Conservation (phyloP, 2,888 invertebrate species). For the Syrista parreyssii region DNA sequence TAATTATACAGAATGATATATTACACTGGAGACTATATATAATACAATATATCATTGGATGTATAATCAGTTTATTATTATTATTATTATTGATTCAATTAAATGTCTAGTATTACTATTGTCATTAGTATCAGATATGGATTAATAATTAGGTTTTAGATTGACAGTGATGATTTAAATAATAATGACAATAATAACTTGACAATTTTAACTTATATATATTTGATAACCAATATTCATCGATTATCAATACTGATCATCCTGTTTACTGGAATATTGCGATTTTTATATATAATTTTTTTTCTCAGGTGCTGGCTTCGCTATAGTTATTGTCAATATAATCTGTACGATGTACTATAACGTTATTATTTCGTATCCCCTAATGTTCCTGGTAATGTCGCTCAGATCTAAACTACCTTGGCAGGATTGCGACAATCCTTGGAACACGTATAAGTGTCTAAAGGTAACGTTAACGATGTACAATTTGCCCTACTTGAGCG, state of each 20-base stretch:
- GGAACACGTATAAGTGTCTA: slow-evolving; percentile 84
- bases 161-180: too few species aligned
- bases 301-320: slow-evolving; percentile 84
- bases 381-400: slow-evolving; percentile 82
- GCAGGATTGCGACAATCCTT: slow-evolving; percentile 80
- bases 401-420: slow-evolving; percentile 78
- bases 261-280: background rate
- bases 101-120: background rate
- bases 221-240: background rate
- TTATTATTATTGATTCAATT: background rate
- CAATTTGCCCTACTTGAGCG: background rate
- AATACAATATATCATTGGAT: background rate
- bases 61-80: slow-evolving; percentile 7
- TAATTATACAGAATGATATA: slow-evolving; percentile 51
- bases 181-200: too few species aligned
- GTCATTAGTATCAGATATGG: too few species aligned
- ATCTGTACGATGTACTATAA: slow-evolving; percentile 88
- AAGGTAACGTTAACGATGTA: slow-evolving; percentile 64
- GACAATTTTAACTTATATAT: background rate
- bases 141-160: too few species aligned
- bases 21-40: background rate
- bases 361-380: slow-evolving; percentile 85
- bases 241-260: background rate
- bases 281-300: slow-evolving; percentile 10
- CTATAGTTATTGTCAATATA: slow-evolving; percentile 82